These are phyloP conservation scores for Anseranas semipalmata DNA, from an alignment of 2,113 vertebrate genomes.

Conservation along the genomic window DNA sequence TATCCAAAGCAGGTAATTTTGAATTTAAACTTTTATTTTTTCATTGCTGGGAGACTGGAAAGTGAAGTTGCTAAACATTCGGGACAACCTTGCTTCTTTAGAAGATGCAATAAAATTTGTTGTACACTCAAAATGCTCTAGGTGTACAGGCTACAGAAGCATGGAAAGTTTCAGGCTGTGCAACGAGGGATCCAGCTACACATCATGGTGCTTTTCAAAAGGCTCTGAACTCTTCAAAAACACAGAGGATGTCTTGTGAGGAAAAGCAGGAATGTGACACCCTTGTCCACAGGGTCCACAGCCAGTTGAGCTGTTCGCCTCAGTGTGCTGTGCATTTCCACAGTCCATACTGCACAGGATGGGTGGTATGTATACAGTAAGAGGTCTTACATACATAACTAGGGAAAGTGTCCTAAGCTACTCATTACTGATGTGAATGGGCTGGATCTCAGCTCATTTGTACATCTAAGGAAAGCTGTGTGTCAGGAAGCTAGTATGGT, in stretches of 20 bases:
- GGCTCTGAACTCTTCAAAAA: not conserved
- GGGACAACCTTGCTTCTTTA: not conserved
- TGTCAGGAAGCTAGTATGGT: not conserved
- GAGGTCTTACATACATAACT: not conserved
- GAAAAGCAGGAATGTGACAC: not conserved
- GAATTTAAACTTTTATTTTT: not conserved
- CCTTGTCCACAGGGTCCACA: not conserved
- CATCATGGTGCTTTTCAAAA: not conserved
- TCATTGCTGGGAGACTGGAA: not conserved
- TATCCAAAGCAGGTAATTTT: not conserved
- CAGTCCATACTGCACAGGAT: no score
- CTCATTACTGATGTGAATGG: not conserved
- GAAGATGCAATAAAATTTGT: fast-evolving
- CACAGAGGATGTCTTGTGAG: not conserved
- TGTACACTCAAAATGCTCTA: not conserved
- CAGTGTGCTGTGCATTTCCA: not conserved
- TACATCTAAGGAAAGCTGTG: not conserved
- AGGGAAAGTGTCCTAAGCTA: not conserved
- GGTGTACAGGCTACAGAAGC: not conserved
- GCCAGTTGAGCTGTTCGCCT: not conserved
- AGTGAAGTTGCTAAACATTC: not conserved
- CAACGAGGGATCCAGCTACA: not conserved
- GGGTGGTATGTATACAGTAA: not conserved
- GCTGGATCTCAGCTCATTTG: not conserved
- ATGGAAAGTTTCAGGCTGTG: not conserved